Evolutionary conservation across 2,888 invertebrate genomes (phyloP), one percentile per base, ranked within the genome.

Genomic region (Trisateles emortualis): DNA sequence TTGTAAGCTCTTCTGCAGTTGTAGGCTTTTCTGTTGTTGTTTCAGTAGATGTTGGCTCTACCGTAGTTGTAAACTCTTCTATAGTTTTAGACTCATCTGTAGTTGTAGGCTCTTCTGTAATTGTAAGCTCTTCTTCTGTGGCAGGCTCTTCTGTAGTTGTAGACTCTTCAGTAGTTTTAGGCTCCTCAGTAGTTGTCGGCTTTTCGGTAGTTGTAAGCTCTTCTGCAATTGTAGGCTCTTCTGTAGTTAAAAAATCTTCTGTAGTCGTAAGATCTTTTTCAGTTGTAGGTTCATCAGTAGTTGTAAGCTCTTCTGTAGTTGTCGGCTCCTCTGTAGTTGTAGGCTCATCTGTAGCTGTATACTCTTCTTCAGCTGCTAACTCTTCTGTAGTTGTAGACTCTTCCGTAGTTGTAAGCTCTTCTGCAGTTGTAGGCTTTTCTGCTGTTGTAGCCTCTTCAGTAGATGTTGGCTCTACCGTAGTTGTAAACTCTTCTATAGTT

Each of bases 21-120:
- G 30, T 30, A 9, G 1, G 26, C 8, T 3, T 4, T 10, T 3
- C 10, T 0, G 10, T 33, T 13, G 2, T 33, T 6, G 13, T 33
- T 8, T n/a, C n/a, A n/a, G 44, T 47, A 6, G 48, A 43, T 6
- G 68, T 54, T 0, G 50, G 4, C 32, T 32, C 3, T 11, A 13
- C 0, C 10, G 8, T 22, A n/a, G n/a, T n/a, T n/a, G n/a, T n/a
- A n/a, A n/a, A n/a, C n/a, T n/a, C n/a, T n/a, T n/a, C n/a, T n/a
- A n/a, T n/a, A n/a, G n/a, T n/a, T n/a, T n/a, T n/a, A n/a, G n/a
- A n/a, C n/a, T n/a, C n/a, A n/a, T n/a, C n/a, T n/a, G n/a, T n/a
- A n/a, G n/a, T n/a, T n/a, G n/a, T n/a, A n/a, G n/a, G n/a, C n/a
- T n/a, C n/a, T n/a, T n/a, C n/a, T n/a, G n/a, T n/a, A n/a, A n/a